A percentile compares a stretch with the other conserved stretches of the same genome.
These are phyloP conservation scores for Umimayanthus kanabou DNA, from an alignment of 92 coral and sea anemone genomes.

Conservation along the genomic window DNA sequence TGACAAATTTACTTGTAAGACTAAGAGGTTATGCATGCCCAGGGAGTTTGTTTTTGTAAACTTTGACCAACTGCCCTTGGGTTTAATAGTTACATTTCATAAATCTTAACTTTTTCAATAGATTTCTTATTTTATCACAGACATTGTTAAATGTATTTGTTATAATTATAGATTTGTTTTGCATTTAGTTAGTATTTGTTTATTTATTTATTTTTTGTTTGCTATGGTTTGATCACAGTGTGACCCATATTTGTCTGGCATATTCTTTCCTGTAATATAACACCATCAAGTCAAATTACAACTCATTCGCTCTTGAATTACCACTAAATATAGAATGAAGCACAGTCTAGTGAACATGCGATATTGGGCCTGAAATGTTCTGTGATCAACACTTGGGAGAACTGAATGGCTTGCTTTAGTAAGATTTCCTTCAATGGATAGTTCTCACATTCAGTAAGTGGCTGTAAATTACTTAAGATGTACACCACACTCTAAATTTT, in stretches of 20 bases:
- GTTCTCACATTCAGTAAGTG: constrained; percentile 13
- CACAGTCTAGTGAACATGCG: not conserved
- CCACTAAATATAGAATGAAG: not conserved
- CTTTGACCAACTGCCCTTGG: too few species aligned
- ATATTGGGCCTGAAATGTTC: constrained; percentile 6
- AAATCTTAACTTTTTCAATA: too few species aligned
- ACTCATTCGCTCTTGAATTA: not conserved
- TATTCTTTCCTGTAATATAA: not conserved
- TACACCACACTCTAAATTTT: not conserved
- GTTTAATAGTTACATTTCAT: too few species aligned
- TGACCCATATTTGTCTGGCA: not conserved
- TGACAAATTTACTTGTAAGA: too few species aligned
- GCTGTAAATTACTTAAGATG: not conserved
- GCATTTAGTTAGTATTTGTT: too few species aligned
- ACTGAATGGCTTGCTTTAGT: not conserved
- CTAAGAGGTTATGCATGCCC: too few species aligned
- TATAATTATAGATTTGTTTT: too few species aligned
- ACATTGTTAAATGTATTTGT: too few species aligned
- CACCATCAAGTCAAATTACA: not conserved
- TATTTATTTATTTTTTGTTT: not conserved
- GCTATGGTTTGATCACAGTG: not conserved
- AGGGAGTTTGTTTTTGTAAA: too few species aligned
- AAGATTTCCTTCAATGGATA: constrained; percentile 12
- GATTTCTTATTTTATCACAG: too few species aligned
- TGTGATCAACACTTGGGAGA: not conserved